Conservation (phyloP, 2,888 invertebrate species). For the Scrobipalpa costella region DNA sequence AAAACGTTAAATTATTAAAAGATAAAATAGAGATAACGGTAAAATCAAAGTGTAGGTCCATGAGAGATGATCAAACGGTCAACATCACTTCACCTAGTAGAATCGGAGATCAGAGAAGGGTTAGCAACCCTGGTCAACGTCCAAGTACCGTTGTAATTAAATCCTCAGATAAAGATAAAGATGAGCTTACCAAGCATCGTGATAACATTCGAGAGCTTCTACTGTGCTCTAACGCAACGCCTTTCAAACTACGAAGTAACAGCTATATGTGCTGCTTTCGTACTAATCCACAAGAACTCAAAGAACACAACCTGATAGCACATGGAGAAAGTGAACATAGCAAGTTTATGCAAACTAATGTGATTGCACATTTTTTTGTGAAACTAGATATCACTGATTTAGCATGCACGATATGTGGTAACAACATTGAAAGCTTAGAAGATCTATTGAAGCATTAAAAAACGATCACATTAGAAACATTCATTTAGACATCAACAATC, state of each 20-base stretch:
- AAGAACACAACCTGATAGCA: slow-evolving; percentile 45
- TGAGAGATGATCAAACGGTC: not conserved
- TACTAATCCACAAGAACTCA: slow-evolving; percentile 48
- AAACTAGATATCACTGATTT: slow-evolving; percentile 53
- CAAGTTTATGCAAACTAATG: slow-evolving; percentile 39
- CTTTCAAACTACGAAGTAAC: slow-evolving; percentile 54
- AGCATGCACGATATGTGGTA: slow-evolving; percentile 28
- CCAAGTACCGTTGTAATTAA: too few relatives aligned
- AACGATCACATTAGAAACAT: slow-evolving; percentile 38
- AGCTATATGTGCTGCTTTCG: slow-evolving; percentile 63
- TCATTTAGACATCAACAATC: slow-evolving; percentile 41
- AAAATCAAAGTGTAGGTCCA: not conserved
- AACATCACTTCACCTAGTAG: slow-evolving; percentile 1
- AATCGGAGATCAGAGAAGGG: not conserved
- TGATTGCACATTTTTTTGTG: slow-evolving; percentile 28
- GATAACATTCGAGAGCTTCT: not conserved
- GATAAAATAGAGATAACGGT: not conserved
- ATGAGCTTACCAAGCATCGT: slow-evolving; percentile 28
- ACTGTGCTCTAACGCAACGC: slow-evolving; percentile 59
- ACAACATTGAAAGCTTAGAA: slow-evolving; percentile 24
- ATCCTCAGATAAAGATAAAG: not conserved
- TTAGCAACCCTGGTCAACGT: not conserved
- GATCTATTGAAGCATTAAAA: slow-evolving; percentile 30
- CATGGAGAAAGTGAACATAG: slow-evolving; percentile 39
- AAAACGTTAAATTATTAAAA: slow-evolving; percentile 35